These are phyloP conservation scores for Phylloscopus collybita DNA, from an alignment of 2,797 vertebrate species.

Conservation along the genomic window DNA sequence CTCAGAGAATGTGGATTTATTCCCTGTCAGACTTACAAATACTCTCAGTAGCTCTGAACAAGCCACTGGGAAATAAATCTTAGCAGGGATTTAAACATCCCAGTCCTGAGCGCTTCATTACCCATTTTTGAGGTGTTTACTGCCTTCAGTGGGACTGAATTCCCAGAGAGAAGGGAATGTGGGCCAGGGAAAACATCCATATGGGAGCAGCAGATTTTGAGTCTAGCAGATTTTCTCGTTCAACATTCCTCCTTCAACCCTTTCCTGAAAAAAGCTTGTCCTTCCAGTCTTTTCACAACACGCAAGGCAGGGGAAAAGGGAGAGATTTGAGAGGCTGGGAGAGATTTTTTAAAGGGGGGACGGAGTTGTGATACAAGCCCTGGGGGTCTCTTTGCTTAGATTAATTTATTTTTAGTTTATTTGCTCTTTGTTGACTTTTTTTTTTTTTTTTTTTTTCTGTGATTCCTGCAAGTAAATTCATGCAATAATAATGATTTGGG, in stretches of 20 bases:
- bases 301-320: rapidly evolving
- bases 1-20: constrained; percentile 26
- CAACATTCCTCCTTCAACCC: neutral
- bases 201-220: constrained; percentile 15
- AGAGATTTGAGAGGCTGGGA: neutral
- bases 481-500: neutral
- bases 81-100: neutral
- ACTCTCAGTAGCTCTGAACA: constrained; percentile 23
- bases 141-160: neutral
- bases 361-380: rapidly evolving
- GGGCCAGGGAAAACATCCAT: neutral
- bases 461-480: neutral
- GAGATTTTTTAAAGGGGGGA: neutral
- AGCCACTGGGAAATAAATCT: constrained; percentile 33
- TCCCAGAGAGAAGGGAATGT: neutral
- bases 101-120: constrained; percentile 15
- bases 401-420: neutral
- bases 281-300: neutral
- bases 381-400: neutral
- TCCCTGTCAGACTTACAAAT: constrained; percentile 16
- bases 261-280: neutral
- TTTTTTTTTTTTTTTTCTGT: neutral
- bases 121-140: constrained; percentile 23
- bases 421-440: neutral
- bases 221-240: neutral